Conservation (phyloP, 2,113 vertebrate species). For the Montifringilla adamsi region DNA sequence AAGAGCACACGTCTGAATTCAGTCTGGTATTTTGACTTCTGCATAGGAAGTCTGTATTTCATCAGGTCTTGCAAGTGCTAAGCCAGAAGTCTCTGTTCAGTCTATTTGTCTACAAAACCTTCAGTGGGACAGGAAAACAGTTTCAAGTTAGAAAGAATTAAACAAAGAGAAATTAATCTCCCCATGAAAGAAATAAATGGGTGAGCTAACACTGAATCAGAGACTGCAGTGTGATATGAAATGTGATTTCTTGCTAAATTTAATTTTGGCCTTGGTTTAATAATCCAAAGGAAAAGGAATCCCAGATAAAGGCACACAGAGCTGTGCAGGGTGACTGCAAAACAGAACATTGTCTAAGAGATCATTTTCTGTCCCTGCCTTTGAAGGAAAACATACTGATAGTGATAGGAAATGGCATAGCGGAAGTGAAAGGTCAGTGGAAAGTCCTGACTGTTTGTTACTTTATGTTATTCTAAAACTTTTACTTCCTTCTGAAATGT, state of each 20-base stretch:
- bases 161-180: neutral
- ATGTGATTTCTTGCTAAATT: neutral
- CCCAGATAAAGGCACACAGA: neutral
- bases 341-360: neutral
- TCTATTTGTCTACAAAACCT: neutral
- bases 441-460: conserved; percentile 49
- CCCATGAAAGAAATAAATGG: neutral
- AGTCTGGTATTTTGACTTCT: neutral
- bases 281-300: neutral
- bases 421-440: conserved; percentile 56
- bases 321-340: neutral
- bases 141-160: neutral
- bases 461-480: conserved; percentile 27
- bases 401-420: conserved; percentile 57
- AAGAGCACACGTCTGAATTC: no score
- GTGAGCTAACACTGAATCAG: neutral
- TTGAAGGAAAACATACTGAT: conserved; percentile 31
- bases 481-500: conserved; percentile 31
- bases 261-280: conserved; percentile 3
- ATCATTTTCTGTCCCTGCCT: conserved; percentile 13
- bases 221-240: neutral
- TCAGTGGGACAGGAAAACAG: neutral
- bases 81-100: neutral
- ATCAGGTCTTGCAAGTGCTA: neutral
- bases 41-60: neutral